Conservation (phyloP, 2,888 invertebrate genomes). For the Agriopis leucophaearia region DNA sequence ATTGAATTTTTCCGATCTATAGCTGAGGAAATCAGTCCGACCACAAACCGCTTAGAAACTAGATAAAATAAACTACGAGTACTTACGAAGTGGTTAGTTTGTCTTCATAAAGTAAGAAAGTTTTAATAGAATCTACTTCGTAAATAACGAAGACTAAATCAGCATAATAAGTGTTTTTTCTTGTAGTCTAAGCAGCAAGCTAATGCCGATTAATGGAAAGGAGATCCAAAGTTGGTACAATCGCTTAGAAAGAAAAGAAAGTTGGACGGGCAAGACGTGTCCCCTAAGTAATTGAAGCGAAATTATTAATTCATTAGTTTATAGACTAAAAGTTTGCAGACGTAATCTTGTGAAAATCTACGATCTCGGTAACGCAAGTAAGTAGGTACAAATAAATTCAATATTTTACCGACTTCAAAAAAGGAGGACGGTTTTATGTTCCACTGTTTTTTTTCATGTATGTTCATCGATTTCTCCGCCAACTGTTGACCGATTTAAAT, state of each 20-base stretch:
- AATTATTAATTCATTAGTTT: constrained; percentile 25
- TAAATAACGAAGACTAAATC: constrained; percentile 3
- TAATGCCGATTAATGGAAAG: constrained; percentile 30
- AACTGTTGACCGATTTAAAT: too few species aligned
- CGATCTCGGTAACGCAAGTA: neutral
- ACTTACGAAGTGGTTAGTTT: constrained; percentile 3
- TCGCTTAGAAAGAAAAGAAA: constrained; percentile 13
- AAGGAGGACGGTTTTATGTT: too few species aligned
- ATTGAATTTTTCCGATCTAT: constrained; percentile 35
- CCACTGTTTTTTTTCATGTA: too few species aligned
- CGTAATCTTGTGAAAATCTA: constrained; percentile 20
- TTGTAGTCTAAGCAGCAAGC: neutral
- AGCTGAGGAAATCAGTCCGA: constrained; percentile 8
- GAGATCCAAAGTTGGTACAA: constrained; percentile 15
- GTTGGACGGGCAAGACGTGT: constrained; percentile 8
- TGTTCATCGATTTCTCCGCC: too few species aligned
- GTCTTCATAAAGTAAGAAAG: neutral
- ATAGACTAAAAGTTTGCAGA: constrained; percentile 28
- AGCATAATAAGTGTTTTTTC: constrained; percentile 8
- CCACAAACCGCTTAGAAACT: constrained; percentile 11
- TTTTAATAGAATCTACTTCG: constrained; percentile 16
- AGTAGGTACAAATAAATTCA: too few species aligned
- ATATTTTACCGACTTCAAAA: too few species aligned
- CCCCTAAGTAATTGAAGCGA: constrained; percentile 21
- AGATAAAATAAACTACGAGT: constrained; percentile 10